Evolutionary conservation across 2,113 vertebrate genomes (phyloP), one percentile per base, ranked within the genome.

Genomic region (Bothrops jararaca): DNA sequence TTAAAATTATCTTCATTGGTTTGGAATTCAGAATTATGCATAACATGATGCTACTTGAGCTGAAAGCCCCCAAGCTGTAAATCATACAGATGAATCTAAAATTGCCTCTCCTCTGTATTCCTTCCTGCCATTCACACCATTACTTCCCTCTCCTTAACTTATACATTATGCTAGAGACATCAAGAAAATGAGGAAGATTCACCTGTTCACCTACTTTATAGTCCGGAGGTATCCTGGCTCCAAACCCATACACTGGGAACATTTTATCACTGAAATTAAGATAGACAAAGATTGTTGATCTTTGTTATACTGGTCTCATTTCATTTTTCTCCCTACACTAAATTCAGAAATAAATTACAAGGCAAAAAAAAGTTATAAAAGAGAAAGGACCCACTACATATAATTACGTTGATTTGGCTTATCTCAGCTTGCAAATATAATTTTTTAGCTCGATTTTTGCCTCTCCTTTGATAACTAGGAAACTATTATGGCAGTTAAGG

Each of bases 161-260:
- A 52, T n/a, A 26, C 57, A 88, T 52, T 92, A 26, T 54, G 34
- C 52, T 80, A 54, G 29, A 48, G 29, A 93, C 94, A 89, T 12
- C 60, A 94, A 91, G 60, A 5, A 92, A 96, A 93, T n/a, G 22
- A 90, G 7, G 94, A 96, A 94, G 93, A 91, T 88, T 89, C 6
- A 90, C 24, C 92, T 91, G 85, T 95, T 53, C 52, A 97, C 96
- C 97, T 97, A 99, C 99, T 98, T 99, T 99, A 96, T 98, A 99
- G 95, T 99, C 98, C 1, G 99, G 99, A 57, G 99, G 99, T 98
- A 99, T 99, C 96, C 97, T 98, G 97, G 99, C 99, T 0, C 99
- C 99, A 86, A 99, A 99, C 94, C 99, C 99, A 91, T 99, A 99
- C 45, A 98, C 99, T n/a, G 99, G 99, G 95, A 99, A 99, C 99